These are phyloP conservation scores for Fukomys damarensis DNA, from an alignment of 2,113 vertebrate species.

Conservation along the genomic window DNA sequence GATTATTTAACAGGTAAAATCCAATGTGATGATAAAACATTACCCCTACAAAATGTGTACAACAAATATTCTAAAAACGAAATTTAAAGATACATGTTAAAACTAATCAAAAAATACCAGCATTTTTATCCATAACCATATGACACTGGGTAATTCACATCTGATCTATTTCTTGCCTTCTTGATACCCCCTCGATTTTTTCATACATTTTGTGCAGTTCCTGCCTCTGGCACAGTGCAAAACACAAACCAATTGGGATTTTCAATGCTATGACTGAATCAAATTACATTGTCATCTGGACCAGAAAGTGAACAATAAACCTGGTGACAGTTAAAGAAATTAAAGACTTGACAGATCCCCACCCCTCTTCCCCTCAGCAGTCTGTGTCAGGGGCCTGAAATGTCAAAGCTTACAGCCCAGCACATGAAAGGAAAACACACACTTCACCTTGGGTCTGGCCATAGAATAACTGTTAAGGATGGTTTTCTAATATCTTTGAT, in stretches of 20 bases:
- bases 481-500: slow-evolving; percentile 1
- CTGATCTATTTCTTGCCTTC: slow-evolving; percentile 55
- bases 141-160: slow-evolving; percentile 28
- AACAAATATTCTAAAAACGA: neutral
- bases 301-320: slow-evolving; percentile 66
- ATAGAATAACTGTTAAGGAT: neutral
- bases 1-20: neutral
- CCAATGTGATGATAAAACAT: slow-evolving; percentile 21
- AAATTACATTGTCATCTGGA: slow-evolving; percentile 68
- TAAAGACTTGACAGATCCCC: slow-evolving; percentile 49
- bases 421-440: neutral
- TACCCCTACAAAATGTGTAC: neutral
- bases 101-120: slow-evolving; percentile 5
- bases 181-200: slow-evolving; percentile 42
- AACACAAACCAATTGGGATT: slow-evolving; percentile 55
- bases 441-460: slow-evolving; percentile 23
- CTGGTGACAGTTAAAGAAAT: slow-evolving; percentile 66
- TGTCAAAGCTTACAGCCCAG: neutral
- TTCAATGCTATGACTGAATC: slow-evolving; percentile 54
- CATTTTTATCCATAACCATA: neutral
- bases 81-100: slow-evolving; percentile 42
- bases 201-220: slow-evolving; percentile 25
- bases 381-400: neutral
- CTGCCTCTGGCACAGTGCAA: slow-evolving; percentile 39
- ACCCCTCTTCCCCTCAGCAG: neutral